Evolutionary conservation across 2,113 vertebrate species (phyloP).

Genomic region (Cariama cristata): DNA sequence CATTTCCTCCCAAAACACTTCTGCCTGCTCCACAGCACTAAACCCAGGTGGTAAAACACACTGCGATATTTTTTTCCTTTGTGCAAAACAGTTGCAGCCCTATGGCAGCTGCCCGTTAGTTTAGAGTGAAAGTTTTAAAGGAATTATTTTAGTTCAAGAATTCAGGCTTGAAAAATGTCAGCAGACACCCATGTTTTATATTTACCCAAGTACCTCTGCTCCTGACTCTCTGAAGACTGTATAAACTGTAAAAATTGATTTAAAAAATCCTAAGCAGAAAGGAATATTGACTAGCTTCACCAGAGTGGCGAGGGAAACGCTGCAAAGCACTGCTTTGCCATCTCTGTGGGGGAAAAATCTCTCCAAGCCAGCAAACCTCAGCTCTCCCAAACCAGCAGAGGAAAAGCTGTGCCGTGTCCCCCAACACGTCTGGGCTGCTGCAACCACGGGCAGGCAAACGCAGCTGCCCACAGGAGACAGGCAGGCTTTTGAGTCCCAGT

Average conservation of each 20-base stretch:
- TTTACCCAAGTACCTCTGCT: background rate
- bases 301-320: background rate
- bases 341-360: background rate
- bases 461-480: background rate
- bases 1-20: background rate
- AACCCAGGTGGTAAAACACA: background rate
- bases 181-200: background rate
- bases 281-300: background rate
- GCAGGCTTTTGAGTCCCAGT: background rate
- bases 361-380: background rate
- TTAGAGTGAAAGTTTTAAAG: background rate
- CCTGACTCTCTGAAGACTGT: background rate
- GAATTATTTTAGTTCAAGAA: background rate
- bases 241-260: background rate
- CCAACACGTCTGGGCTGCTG: background rate
- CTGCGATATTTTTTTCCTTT: background rate
- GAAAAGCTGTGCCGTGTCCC: background rate
- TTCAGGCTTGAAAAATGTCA: background rate
- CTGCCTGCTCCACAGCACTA: background rate
- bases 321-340: background rate
- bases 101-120: background rate
- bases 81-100: background rate
- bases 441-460: rapidly evolving
- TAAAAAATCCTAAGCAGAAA: background rate
- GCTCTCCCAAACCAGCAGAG: background rate